These are phyloP conservation scores for Brachionichthys hirsutus DNA, from an alignment of 2,113 vertebrate genomes.

Conservation along the genomic window DNA sequence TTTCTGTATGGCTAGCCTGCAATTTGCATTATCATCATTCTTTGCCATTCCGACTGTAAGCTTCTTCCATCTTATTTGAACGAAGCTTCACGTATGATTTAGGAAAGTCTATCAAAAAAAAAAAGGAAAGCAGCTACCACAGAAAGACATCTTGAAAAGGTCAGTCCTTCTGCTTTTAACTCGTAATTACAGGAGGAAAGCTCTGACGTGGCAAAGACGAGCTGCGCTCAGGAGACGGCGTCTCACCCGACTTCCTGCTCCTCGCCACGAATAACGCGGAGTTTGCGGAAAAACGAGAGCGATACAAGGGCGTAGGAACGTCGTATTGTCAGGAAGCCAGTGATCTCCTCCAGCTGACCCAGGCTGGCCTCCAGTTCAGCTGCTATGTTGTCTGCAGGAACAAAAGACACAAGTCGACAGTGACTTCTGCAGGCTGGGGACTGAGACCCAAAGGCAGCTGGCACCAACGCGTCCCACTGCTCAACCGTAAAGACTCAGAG, in stretches of 20 bases:
- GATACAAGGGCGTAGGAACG: slow-evolving; percentile 95
- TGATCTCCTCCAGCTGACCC: slow-evolving; percentile 95
- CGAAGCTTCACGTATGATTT: slow-evolving; percentile 46
- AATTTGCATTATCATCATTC: slow-evolving; percentile 21
- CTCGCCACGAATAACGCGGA: slow-evolving; percentile 89
- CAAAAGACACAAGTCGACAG: slow-evolving; percentile 4
- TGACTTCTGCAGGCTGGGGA: neutral
- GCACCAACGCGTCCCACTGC: neutral
- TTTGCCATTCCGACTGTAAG: slow-evolving; percentile 14
- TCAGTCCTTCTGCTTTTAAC: slow-evolving; percentile 62
- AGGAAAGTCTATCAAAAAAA: slow-evolving; percentile 43
- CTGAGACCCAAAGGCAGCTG: neutral
- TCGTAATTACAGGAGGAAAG: slow-evolving; percentile 68
- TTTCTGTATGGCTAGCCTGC: slow-evolving; percentile 21
- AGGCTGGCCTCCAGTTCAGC: slow-evolving; percentile 94
- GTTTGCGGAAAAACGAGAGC: slow-evolving; percentile 94
- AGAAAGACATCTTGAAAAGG: slow-evolving; percentile 56
- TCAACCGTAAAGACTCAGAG: neutral
- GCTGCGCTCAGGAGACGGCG: slow-evolving; percentile 18
- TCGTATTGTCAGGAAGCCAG: slow-evolving; percentile 91
- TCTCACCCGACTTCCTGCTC: slow-evolving; percentile 86
- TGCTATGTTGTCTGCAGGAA: slow-evolving; percentile 88
- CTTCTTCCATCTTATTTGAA: slow-evolving; percentile 17
- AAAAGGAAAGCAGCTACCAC: slow-evolving; percentile 44
- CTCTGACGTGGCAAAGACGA: slow-evolving; percentile 33